These are phyloP conservation scores for Leptestheria dahalacensis DNA, from an alignment of 1,140 invertebrate species.

Conservation along the genomic window DNA sequence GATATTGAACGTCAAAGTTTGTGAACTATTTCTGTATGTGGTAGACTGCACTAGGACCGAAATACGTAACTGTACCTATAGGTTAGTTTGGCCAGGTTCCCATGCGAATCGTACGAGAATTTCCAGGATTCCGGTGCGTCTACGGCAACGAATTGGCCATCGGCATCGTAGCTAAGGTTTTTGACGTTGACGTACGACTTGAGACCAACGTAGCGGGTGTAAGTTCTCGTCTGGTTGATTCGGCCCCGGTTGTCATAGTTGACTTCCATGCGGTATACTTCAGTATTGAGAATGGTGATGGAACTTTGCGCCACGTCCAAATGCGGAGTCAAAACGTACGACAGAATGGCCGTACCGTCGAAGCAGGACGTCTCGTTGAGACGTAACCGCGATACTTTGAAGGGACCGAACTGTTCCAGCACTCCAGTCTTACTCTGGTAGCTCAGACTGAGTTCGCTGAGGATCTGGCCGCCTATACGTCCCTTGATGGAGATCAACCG, in stretches of 20 bases:
- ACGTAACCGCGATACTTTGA: constrained; percentile 31
- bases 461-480: constrained; percentile 66
- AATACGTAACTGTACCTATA: constrained; percentile 35
- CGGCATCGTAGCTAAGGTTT: constrained; percentile 82
- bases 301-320: constrained; percentile 52
- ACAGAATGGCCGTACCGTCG: constrained; percentile 72
- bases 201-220: constrained; percentile 70
- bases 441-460: constrained; percentile 52
- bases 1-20: too few relatives aligned
- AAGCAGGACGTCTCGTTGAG: constrained; percentile 65
- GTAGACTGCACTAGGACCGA: too few relatives aligned
- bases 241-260: constrained; percentile 53
- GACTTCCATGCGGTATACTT: constrained; percentile 80
- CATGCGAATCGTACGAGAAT: constrained; percentile 85
- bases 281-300: constrained; percentile 67
- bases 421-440: constrained; percentile 68
- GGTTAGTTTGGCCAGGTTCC: constrained; percentile 77
- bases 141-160: constrained; percentile 71
- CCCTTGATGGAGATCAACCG: constrained; percentile 39
- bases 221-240: constrained; percentile 72
- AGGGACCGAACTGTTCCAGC: constrained; percentile 54
- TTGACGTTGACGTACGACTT: constrained; percentile 77
- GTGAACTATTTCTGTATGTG: too few relatives aligned
- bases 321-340: constrained; percentile 55
- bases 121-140: constrained; percentile 88